phyloP scores from a whole-genome alignment of 2,888 invertebrate genomes.

The Galerucella calmariensis region DNA sequence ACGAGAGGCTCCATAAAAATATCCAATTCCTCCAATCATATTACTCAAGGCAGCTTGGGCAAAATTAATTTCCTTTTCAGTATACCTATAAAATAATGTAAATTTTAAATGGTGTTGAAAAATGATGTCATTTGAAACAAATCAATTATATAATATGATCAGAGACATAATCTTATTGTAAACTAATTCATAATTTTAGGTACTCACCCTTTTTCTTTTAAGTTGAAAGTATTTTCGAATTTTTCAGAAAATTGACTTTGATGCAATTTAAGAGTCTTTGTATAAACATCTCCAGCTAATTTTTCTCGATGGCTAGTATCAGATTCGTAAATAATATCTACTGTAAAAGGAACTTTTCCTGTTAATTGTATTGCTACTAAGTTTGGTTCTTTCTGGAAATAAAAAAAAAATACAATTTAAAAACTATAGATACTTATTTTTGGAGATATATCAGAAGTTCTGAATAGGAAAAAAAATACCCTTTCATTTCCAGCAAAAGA shows the following conservation, averaged over 20 bases:
- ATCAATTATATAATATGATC: too few relatives aligned
- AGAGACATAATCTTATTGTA: too few relatives aligned
- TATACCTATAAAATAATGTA: constrained; percentile 63
- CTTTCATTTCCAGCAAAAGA: constrained; percentile 62
- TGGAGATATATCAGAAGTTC: too few relatives aligned
- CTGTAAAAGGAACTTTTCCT: constrained; percentile 80
- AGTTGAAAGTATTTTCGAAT: constrained; percentile 84
- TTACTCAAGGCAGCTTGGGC: constrained; percentile 92
- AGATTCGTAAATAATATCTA: constrained; percentile 88
- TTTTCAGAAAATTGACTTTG: constrained; percentile 76
- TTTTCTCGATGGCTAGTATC: constrained; percentile 69
- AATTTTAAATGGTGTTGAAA: background rate
- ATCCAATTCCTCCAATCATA: constrained; percentile 95
- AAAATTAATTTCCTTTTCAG: constrained; percentile 74
- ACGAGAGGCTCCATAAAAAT: constrained; percentile 92
- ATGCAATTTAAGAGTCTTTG: constrained; percentile 72
- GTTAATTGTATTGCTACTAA: constrained; percentile 83
- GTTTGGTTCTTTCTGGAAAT: constrained; percentile 70
- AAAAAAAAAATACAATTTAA: constrained; percentile 13
- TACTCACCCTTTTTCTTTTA: constrained; percentile 76
- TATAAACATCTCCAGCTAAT: constrained; percentile 74
- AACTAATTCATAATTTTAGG: too few relatives aligned
- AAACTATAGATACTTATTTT: background rate
- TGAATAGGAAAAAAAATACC: constrained; percentile 43
- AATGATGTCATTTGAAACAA: background rate